phyloP scores from a whole-genome alignment of 2,888 invertebrate species.

The Auanema freiburgensis region DNA sequence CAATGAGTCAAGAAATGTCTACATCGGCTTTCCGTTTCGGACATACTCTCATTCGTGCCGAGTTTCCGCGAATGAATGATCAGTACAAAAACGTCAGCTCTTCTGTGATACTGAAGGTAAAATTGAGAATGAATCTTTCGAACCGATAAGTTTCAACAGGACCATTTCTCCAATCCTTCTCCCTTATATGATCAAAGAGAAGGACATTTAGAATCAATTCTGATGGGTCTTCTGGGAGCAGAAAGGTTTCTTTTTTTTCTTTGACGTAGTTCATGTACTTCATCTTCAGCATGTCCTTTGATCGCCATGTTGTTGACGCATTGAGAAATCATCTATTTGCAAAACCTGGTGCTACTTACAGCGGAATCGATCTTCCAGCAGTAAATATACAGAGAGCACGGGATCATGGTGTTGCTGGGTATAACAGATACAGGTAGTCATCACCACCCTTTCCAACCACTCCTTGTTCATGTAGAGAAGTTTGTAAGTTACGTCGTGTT shows the following conservation, averaged over 20 bases:
- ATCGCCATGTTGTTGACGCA: constrained; percentile 58
- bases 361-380: constrained; percentile 79
- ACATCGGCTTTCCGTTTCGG: constrained; percentile 72
- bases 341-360: constrained; percentile 59
- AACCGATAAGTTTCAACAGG: constrained; percentile 14
- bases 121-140: constrained; percentile 8
- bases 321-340: constrained; percentile 82
- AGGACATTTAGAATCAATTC: constrained; percentile 63
- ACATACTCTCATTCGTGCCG: constrained; percentile 78
- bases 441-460: not conserved
- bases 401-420: constrained; percentile 83
- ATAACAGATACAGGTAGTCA: constrained; percentile 71
- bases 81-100: constrained; percentile 37
- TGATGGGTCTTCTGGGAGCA: constrained; percentile 63
- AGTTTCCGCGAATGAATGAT: constrained; percentile 72
- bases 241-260: too few relatives aligned
- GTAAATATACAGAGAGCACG: constrained; percentile 84
- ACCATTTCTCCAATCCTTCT: constrained; percentile 56
- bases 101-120: constrained; percentile 34
- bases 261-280: not conserved
- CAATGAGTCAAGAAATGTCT: constrained; percentile 82
- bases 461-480: constrained; percentile 68
- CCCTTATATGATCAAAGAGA: constrained; percentile 53
- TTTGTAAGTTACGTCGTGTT: constrained; percentile 82
- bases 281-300: constrained; percentile 59